These are phyloP conservation scores for Bellardia bayeri DNA, from an alignment of 2,888 invertebrate species.

Conservation along the genomic window DNA sequence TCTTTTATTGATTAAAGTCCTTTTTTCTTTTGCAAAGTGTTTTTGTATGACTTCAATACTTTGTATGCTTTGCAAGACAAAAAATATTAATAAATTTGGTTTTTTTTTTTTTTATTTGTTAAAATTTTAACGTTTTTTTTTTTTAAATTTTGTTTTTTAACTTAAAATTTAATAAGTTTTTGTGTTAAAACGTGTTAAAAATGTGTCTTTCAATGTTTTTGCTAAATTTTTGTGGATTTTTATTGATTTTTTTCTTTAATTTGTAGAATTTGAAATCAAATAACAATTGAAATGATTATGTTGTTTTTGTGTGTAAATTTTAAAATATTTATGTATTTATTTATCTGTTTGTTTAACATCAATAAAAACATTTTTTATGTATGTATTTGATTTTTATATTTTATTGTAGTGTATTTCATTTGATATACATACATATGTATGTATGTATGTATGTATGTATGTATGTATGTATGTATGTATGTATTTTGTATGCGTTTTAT, in stretches of 20 bases:
- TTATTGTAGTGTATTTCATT: not conserved
- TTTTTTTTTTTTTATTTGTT: not conserved
- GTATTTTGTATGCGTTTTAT: constrained; percentile 45
- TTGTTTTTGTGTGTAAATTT: constrained; percentile 38
- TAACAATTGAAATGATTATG: constrained; percentile 3
- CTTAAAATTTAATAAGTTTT: constrained; percentile 32
- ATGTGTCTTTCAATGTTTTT: not conserved
- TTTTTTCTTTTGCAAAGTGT: not conserved
- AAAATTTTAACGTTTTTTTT: constrained; percentile 10
- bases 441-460: not conserved
- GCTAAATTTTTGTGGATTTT: constrained; percentile 7
- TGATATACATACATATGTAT: no score
- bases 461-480: not conserved
- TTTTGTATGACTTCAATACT: constrained; percentile 20
- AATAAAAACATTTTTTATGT: constrained; percentile 59
- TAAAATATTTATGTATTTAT: constrained; percentile 23
- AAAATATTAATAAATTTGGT: constrained; percentile 35
- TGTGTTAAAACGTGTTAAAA: constrained; percentile 17
- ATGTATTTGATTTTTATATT: not conserved
- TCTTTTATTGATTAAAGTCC: constrained; percentile 42
- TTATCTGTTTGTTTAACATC: constrained; percentile 46
- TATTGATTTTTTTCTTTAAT: not conserved
- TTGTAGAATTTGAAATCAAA: constrained; percentile 22
- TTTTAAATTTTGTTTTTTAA: constrained; percentile 7
- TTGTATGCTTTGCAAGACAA: constrained; percentile 22